Conservation (phyloP, 2,888 invertebrate genomes). For the Papilio elwesi region DNA sequence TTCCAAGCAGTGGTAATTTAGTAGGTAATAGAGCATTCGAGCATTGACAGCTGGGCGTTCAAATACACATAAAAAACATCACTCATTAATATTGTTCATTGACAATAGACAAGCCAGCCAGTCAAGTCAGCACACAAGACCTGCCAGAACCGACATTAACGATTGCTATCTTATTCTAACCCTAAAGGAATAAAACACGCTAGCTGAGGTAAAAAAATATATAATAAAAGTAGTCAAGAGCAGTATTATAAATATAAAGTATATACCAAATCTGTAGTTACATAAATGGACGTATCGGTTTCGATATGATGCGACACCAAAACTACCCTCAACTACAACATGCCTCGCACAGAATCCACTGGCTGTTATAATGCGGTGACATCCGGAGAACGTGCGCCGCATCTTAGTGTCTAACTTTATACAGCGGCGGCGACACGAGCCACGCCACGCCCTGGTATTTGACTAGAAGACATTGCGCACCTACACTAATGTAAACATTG, state of each 20-base stretch:
- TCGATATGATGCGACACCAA: constrained; percentile 25
- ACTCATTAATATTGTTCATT: no score
- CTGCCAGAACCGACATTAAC: no score
- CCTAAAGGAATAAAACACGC: no score
- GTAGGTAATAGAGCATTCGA: no score
- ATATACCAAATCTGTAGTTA: not conserved
- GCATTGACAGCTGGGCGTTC: no score
- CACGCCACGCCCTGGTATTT: constrained; percentile 22
- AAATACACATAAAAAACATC: no score
- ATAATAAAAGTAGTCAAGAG: not conserved
- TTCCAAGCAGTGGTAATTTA: not conserved
- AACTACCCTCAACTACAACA: constrained; percentile 31
- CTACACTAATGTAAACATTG: constrained; percentile 36
- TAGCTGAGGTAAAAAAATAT: no score
- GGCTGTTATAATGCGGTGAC: constrained; percentile 35
- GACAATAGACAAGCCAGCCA: no score
- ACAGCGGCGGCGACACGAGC: constrained; percentile 6
- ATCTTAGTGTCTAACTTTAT: constrained; percentile 20
- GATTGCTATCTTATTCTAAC: no score
- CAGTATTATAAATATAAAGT: not conserved
- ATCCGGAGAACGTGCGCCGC: constrained; percentile 29
- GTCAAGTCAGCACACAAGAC: no score
- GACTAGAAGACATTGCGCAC: constrained; percentile 26
- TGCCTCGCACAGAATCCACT: constrained; percentile 32
- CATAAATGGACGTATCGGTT: constrained; percentile 24